Base-by-base conservation (phyloP, 1,140 invertebrate species). In the Heliothis virescens region DNA sequence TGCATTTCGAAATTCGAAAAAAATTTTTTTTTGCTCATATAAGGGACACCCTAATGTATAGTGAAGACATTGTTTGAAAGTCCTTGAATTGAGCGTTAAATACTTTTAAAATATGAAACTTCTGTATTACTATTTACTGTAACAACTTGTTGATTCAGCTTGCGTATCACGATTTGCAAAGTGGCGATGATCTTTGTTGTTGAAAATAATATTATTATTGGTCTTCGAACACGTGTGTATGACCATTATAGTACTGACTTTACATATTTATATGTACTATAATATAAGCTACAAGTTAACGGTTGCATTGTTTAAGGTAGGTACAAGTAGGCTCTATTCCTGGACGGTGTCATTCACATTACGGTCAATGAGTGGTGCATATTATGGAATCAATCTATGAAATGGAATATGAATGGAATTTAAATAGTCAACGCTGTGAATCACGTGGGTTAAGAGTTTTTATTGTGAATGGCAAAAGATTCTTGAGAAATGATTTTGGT, bases 121-220 rank as follows among this genome's bases (percentile, higher is more conserved):
- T 69, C 65, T 69, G 65, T 1, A 26, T 26, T 26, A 26, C 21
- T 12, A 26, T 53, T 9, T 18, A 34, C 0, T 53, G 10, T 10
- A 15, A 10, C 26, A 72, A n/a, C n/a, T 72, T 29, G 29, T 26
- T 52, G 18, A 63, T 62, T 75, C 29, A 3, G 76, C 16, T n/a
- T 50, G 13, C 76, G 4, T 41, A 53, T 79, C 76, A 79, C 76
- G 76, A 69, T 60, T 71, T 7, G 65, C 76, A 50, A 74, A 71
- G 53, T 78, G 75, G 52, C 76, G 76, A 79, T 71, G 76, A 79
- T 79, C 76, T 79, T 79, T 71, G 41, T 76, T 76, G 74, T 76
- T 63, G 59, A 76, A 75, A 76, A 76, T 76, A 76, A 65, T 65
- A 76, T 76, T 76, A 62, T 62, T 76, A 76, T 76, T 76, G 60